phyloP scores from a whole-genome alignment of 2,888 invertebrate species.

The Podabrus alpinus region DNA sequence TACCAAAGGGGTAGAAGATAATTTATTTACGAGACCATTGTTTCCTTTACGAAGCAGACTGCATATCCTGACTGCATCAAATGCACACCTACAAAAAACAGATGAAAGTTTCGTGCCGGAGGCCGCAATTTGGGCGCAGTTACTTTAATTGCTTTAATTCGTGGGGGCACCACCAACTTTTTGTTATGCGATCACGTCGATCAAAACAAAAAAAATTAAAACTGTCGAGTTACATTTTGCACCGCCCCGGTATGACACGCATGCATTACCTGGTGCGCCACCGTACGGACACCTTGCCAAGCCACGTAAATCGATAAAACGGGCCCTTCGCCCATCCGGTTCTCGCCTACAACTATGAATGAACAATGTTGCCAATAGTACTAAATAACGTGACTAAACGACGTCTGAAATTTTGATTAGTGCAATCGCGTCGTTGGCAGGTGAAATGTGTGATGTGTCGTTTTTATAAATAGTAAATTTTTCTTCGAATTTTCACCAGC shows the following conservation, averaged over 20 bases:
- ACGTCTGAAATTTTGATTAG: conserved; percentile 11
- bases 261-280: neutral
- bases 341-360: neutral
- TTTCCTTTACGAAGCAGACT: neutral
- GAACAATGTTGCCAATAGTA: conserved; percentile 13
- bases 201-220: neutral
- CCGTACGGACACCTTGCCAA: neutral
- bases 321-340: neutral
- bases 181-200: neutral
- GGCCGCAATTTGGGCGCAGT: neutral
- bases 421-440: conserved; percentile 20
- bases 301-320: neutral
- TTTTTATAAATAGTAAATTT: conserved; percentile 9
- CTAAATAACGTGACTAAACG: conserved; percentile 8
- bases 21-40: neutral
- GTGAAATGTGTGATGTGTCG: conserved; percentile 14
- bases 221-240: neutral
- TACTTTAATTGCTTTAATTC: neutral
- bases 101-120: neutral
- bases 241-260: neutral
- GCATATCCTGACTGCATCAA: neutral
- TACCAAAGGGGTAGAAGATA: neutral
- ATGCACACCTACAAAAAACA: neutral
- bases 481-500: neutral
- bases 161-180: neutral